Percentiles rank a stretch among this genome's conserved stretches.
These are phyloP conservation scores for Bolinopsis microptera DNA, from an alignment of 37 sponge, comb jelly and placozoan genomes.

Conservation along the genomic window DNA sequence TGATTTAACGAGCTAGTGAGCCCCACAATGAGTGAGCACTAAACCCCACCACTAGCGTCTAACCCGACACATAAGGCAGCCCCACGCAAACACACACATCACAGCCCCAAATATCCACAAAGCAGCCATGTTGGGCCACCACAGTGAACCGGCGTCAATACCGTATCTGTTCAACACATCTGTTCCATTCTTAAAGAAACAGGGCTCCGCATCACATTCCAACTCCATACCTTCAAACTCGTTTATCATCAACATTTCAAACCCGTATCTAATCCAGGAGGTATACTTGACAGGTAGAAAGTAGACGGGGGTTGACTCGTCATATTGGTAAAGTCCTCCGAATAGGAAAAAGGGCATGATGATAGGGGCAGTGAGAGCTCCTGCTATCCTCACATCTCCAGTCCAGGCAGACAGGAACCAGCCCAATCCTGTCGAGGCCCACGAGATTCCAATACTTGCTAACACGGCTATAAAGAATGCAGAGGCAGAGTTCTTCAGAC, in stretches of 20 bases:
- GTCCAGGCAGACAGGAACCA: slow-evolving; percentile 54
- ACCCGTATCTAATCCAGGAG: slow-evolving; percentile 60
- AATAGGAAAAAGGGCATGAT: slow-evolving; percentile 64
- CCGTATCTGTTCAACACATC: slow-evolving; percentile 42
- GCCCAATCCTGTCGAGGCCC: slow-evolving; percentile 46
- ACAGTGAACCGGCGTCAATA: slow-evolving; percentile 9
- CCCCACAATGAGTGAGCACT: too few species aligned
- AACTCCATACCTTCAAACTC: slow-evolving; percentile 24
- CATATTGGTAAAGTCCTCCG: slow-evolving; percentile 56
- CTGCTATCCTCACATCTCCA: slow-evolving; percentile 49
- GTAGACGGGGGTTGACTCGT: slow-evolving; percentile 33
- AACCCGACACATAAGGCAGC: slow-evolving; percentile 44
- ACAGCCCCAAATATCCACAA: slow-evolving; percentile 48
- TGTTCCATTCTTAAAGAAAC: slow-evolving; percentile 65
- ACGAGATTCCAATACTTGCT: slow-evolving; percentile 26
- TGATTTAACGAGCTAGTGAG: too few species aligned
- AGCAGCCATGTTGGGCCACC: slow-evolving; percentile 66
- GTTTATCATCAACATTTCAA: slow-evolving; percentile 55
- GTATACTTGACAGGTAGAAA: slow-evolving; percentile 44
- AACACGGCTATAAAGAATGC: slow-evolving; percentile 27
- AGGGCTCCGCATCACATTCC: background rate
- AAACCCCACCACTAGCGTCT: background rate
- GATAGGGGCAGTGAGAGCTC: slow-evolving; percentile 32
- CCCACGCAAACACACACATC: slow-evolving; percentile 19
- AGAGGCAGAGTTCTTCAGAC: slow-evolving; percentile 5